Conservation (phyloP, 2,113 vertebrate genomes). For the Limanda limanda region DNA sequence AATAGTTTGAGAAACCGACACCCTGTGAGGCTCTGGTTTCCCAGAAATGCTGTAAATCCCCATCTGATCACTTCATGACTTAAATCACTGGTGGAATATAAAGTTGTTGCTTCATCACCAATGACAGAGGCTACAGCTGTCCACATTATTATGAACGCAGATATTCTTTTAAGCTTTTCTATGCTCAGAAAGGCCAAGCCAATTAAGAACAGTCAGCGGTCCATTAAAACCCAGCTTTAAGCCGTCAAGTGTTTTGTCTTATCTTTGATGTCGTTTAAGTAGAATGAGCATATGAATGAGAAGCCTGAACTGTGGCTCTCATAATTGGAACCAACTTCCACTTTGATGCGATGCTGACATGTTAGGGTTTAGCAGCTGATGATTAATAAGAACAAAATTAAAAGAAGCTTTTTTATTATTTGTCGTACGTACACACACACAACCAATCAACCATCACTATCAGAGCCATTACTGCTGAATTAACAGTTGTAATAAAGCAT, state of each 20-base stretch:
- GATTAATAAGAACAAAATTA: not conserved
- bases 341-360: constrained; percentile 35
- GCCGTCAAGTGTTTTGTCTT: constrained; percentile 25
- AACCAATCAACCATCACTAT: not conserved
- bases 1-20: constrained; percentile 2
- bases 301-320: too few relatives aligned
- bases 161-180: too few relatives aligned
- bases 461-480: constrained; percentile 20
- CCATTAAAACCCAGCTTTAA: constrained; percentile 26
- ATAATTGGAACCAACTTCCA: not conserved
- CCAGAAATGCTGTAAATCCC: not conserved
- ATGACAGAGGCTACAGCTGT: too few relatives aligned
- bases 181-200: not conserved
- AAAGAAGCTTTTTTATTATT: not conserved
- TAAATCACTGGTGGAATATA: not conserved
- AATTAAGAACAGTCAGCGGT: constrained; percentile 25
- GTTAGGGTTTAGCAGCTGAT: constrained; percentile 16
- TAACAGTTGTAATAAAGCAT: constrained; percentile 21
- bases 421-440: too few relatives aligned
- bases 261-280: constrained; percentile 28
- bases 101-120: not conserved
- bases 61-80: not conserved
- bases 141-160: too few relatives aligned
- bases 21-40: constrained; percentile 5
- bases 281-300: too few relatives aligned